Base-by-base conservation (phyloP, 2,888 invertebrate species). In the Miltochrista miniata region DNA sequence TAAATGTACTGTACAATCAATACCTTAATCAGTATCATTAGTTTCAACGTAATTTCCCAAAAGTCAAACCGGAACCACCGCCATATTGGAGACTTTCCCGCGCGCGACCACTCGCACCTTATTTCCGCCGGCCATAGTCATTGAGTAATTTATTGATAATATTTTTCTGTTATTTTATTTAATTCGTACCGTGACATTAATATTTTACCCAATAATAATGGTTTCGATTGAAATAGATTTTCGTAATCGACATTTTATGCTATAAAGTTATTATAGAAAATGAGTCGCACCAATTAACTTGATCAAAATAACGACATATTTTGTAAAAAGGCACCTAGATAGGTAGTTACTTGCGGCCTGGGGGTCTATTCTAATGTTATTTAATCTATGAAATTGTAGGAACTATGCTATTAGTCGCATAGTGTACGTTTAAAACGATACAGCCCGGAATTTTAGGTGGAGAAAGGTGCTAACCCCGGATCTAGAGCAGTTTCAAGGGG, bases 81-180 rank as follows among this genome's bases (percentile, higher is more conserved):
- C 86, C 87, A 88, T 89, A 77, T 87, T 89, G 85, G 58, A 54
- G 75, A 68, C 66, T 83, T 87, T 85, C 83, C 83, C 82, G 78
- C 79, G 77, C 74, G 42, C 54, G 18, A 24, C 5, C 83, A 83
- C 85, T 83, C 82, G 80, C 73, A 70, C 33, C 77, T 78, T 70
- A 86, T 86, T 83, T 87, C 88, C 89, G 83, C 75, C 68, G 51
- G 31, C 51, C 56, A 55, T 56, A 64, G 55, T 52, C 59, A 58
- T 39, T 50, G 39, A 56, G 61, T 61, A 63, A 68, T 69, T 24
- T 64, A 68, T 67, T 63, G 58, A 54, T 56, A 59, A 57, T 59
- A 62, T 61, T 64, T 51, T 60, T 59, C 50, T 54, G 54, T 56
- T 66, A 54, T 66, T 61, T 47, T 54, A 51, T 63, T 62, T 63